Percentiles rank a stretch among this genome's conserved stretches.
These are phyloP conservation scores for Oligia strigilis DNA, from an alignment of 2,888 invertebrate species.

Conservation along the genomic window DNA sequence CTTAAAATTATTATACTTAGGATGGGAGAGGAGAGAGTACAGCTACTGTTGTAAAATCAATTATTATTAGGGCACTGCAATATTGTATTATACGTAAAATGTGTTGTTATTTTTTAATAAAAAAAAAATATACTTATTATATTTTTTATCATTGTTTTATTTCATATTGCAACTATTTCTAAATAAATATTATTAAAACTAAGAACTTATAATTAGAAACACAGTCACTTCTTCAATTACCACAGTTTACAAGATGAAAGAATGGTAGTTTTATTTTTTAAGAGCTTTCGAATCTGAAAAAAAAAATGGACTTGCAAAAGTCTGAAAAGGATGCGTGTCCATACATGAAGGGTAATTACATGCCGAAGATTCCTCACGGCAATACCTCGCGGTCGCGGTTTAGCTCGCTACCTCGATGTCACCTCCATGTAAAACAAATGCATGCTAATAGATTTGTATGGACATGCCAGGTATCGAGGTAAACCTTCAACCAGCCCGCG, in stretches of 20 bases:
- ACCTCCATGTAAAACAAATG: not conserved
- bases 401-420: not conserved
- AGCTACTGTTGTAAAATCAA: constrained; percentile 3
- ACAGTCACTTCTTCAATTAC: constrained; percentile 58
- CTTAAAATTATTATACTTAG: not conserved
- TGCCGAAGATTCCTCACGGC: not conserved
- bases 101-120: constrained; percentile 6
- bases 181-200: constrained; percentile 73
- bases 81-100: constrained; percentile 6
- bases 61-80: not conserved
- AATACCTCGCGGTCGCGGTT: too few species aligned
- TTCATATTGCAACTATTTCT: constrained; percentile 62
- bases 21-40: not conserved
- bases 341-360: not conserved
- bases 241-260: constrained; percentile 6
- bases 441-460: not conserved
- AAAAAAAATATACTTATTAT: constrained; percentile 27
- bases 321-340: too few species aligned
- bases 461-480: not conserved
- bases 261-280: constrained; percentile 26
- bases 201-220: constrained; percentile 61
- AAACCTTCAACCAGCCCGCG: not conserved
- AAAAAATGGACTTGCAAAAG: too few species aligned
- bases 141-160: constrained; percentile 64
- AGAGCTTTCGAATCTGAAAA: not conserved